A percentile compares a stretch with the other conserved stretches of the same genome.
These are phyloP conservation scores for Lasioglossum marginatum DNA, from an alignment of 2,888 invertebrate species.

Conservation along the genomic window DNA sequence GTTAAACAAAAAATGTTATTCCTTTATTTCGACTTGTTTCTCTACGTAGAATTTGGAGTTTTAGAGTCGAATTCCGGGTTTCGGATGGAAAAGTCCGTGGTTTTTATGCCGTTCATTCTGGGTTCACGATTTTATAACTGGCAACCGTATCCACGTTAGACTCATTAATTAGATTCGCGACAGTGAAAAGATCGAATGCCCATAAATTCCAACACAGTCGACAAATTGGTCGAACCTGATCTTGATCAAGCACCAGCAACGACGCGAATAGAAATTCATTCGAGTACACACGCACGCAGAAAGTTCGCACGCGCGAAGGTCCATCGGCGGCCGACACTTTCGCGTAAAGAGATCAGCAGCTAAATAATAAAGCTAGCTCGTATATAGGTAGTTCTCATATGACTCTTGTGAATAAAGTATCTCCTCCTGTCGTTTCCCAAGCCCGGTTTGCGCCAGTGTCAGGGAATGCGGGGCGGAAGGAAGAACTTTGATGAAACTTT, in stretches of 20 bases:
- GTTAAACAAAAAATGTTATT: background rate
- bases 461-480: conserved; percentile 18
- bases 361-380: conserved; percentile 55
- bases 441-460: conserved; percentile 36
- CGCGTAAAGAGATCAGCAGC: conserved; percentile 30
- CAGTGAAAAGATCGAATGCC: background rate
- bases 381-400: conserved; percentile 54
- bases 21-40: no score
- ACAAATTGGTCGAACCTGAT: background rate
- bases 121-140: no score
- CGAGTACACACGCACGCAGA: background rate
- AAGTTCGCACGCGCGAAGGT: background rate
- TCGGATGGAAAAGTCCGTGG: no score
- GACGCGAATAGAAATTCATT: background rate
- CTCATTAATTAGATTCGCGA: background rate
- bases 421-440: conserved; percentile 66
- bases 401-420: conserved; percentile 76
- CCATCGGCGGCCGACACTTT: background rate
- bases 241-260: background rate
- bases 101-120: no score
- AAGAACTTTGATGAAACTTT: conserved; percentile 62
- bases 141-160: background rate
- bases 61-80: no score
- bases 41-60: no score
- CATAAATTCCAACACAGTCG: background rate